These are phyloP conservation scores for Rhyacophila brunnea DNA, from an alignment of 1,140 invertebrate genomes.

Conservation along the genomic window DNA sequence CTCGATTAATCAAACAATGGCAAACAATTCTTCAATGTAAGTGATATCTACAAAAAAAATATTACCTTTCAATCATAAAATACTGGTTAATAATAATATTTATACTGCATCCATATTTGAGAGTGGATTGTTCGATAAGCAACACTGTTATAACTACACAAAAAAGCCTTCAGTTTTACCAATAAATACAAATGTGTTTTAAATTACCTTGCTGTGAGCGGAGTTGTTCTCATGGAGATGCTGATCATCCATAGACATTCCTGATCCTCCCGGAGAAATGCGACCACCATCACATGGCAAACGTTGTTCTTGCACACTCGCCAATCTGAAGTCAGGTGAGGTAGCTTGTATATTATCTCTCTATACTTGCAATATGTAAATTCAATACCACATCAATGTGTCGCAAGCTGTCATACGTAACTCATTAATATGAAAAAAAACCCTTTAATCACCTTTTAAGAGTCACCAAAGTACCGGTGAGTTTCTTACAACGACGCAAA, in stretches of 20 bases:
- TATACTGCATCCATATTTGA: too few relatives aligned
- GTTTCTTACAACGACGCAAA: slow-evolving; percentile 89
- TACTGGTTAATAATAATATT: too few relatives aligned
- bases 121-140: too few relatives aligned
- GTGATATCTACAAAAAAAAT: background rate
- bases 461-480: slow-evolving; percentile 93
- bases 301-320: slow-evolving; percentile 92
- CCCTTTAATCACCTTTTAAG: slow-evolving; percentile 80
- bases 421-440: too few relatives aligned
- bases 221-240: slow-evolving; percentile 58
- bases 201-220: slow-evolving; percentile 61
- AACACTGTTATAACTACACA: too few relatives aligned
- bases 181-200: too few relatives aligned
- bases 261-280: slow-evolving; percentile 54
- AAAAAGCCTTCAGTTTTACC: too few relatives aligned
- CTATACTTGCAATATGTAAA: too few relatives aligned
- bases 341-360: background rate
- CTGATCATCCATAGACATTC: slow-evolving; percentile 42
- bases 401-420: too few relatives aligned
- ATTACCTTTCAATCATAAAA: background rate
- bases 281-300: slow-evolving; percentile 71
- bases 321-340: slow-evolving; percentile 62
- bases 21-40: too few relatives aligned
- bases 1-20: too few relatives aligned
- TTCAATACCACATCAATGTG: too few relatives aligned